Evolutionary conservation across 2,797 vertebrate genomes (phyloP), one percentile per base, ranked within the genome.

Genomic region (Myotis planiceps): DNA sequence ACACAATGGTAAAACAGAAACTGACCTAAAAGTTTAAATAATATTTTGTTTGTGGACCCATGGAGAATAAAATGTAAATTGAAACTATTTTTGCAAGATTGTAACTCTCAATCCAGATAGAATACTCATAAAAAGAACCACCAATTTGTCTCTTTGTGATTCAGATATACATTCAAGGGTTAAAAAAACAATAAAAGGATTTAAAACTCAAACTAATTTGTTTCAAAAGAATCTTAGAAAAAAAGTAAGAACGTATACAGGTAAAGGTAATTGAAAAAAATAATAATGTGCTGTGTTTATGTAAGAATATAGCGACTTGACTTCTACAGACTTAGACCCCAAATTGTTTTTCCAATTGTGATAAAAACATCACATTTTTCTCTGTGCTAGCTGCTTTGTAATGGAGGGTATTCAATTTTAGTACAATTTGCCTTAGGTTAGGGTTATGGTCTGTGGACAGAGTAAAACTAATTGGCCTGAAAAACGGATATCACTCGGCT

Each of bases 1-100:
- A 98, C 97, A 96, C 78, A 98, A 96, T 0, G 0, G 53, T 97
- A 75, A 97, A 94, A 95, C 47, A 94, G 89, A 98, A 97, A 96
- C 94, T 96, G 93, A 94, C 97, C 72, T 0, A 8, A 97, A 94
- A 97, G 87, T 98, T 97, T 53, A 97, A 98, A 96, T 97, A 97
- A 94, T 96, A 95, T 97, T 98, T 98, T 96, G 97, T 97, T 97
- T 98, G 91, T 97, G 14, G 8, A 95, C 25, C 92, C 79, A 71
- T 53, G 78, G 94, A 98, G 95, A 97, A 80, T 66, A 76, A 88
- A 94, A 97, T 97, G 82, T 97, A 97, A 97, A 81, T 96, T 97
- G 96, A 97, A 90, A 96, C 39, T 88, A 88, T 97, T 95, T 94
- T 97, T 95, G 81, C 95, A 94, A 79, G 45, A 75, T 47, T 88